Conservation (phyloP, 2,888 invertebrate species). For the Drosophila glabriapex region DNA sequence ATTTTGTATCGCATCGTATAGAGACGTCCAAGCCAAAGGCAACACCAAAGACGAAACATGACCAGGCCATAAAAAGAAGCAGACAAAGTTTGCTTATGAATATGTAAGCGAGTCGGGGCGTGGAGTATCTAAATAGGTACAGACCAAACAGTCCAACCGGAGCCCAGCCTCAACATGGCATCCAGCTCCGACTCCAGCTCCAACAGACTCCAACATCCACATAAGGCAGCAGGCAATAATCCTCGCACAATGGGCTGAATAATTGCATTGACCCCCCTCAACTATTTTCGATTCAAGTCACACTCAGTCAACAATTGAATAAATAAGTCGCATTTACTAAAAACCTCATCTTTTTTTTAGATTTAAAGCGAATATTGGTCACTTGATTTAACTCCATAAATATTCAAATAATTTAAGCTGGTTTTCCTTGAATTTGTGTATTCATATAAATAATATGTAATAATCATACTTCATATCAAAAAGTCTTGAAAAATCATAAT, state of each 20-base stretch:
- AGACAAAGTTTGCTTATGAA: constrained; percentile 67
- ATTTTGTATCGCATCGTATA: constrained; percentile 52
- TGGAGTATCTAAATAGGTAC: constrained; percentile 59
- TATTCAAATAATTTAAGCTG: not conserved
- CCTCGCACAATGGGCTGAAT: constrained; percentile 39
- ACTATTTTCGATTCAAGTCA: not conserved
- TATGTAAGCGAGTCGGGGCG: constrained; percentile 70
- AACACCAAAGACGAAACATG: constrained; percentile 59
- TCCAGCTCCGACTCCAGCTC: constrained; percentile 2
- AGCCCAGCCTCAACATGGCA: constrained; percentile 1
- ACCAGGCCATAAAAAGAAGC: constrained; percentile 65
- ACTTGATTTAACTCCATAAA: not conserved
- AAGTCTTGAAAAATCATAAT: not conserved
- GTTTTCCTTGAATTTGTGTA: not conserved
- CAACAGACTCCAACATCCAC: constrained; percentile 24
- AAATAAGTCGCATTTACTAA: not conserved
- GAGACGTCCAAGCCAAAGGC: constrained; percentile 54
- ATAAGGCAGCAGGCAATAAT: constrained; percentile 47
- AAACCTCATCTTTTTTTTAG: not conserved
- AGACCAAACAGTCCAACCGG: constrained; percentile 29
- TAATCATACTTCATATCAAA: not conserved
- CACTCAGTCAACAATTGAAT: not conserved
- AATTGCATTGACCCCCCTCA: constrained; percentile 1
- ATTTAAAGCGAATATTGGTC: not conserved
- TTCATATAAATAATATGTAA: not conserved